Conservation (phyloP, 2,797 vertebrate genomes). For the Todus mexicanus region DNA sequence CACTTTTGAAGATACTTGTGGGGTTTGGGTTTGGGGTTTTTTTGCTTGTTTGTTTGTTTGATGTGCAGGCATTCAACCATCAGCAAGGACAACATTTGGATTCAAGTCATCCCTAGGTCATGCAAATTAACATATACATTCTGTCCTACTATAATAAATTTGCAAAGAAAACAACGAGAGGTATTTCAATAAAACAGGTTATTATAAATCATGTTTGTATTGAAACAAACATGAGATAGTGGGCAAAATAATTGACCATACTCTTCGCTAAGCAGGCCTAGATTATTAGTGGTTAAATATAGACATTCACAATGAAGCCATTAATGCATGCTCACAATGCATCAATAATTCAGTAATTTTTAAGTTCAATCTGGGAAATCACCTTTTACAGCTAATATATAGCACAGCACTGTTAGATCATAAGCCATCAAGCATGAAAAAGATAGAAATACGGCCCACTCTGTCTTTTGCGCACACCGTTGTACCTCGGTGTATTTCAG, state of each 20-base stretch:
- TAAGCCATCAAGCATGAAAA: background rate
- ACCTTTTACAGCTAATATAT: conserved; percentile 2
- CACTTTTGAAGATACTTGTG: background rate
- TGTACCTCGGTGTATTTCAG: background rate
- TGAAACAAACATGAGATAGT: conserved; percentile 22
- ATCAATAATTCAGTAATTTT: conserved; percentile 19
- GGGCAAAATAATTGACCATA: conserved; percentile 6
- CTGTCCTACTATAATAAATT: background rate
- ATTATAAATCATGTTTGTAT: background rate
- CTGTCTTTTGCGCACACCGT: background rate
- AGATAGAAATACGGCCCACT: background rate
- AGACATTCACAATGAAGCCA: background rate
- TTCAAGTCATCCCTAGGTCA: background rate
- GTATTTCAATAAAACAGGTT: background rate
- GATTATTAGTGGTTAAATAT: background rate
- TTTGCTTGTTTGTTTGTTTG: background rate
- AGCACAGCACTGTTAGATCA: background rate
- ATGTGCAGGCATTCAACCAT: background rate
- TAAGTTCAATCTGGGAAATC: conserved; percentile 21
- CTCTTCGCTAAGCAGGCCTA: background rate
- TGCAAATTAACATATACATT: background rate
- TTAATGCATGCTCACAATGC: background rate
- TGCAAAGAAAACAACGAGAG: background rate
- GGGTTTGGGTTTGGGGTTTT: too few species aligned
- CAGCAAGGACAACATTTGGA: background rate